Base-by-base conservation (phyloP, 2,888 invertebrate species). In the Nomada goodeniana region DNA sequence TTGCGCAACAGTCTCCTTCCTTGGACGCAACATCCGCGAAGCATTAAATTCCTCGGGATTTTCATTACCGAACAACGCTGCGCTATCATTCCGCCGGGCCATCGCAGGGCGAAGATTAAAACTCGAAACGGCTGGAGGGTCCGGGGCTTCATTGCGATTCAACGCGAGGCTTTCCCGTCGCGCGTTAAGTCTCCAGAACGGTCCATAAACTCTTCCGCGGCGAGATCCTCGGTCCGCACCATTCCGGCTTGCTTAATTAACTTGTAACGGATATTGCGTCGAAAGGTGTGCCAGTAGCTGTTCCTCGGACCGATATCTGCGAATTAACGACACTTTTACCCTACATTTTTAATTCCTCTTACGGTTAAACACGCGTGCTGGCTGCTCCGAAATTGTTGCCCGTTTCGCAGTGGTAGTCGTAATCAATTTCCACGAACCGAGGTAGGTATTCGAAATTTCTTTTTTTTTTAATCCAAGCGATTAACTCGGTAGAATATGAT, bases 121-220 rank as follows among this genome's bases (percentile, higher is more conserved):
- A 67, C 67, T 75, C 29, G 75, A 47, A 44, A 71, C 60, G 65
- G 36, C 18, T 11, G 42, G 29, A 11, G 42, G 7, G 52, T 3
- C n/a, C 65, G 52, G 47, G 59, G 42, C 65, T 53, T 78, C 76
- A 68, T 78, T 78, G 67, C 60, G 60, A 78, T 75, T 75, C 78
- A 78, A 47, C 65, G 65, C 52, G 42, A 29, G 23, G 20, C 52
- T n/a, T 55, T 61, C 57, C 65, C 53, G 42, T 18, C 13, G 50
- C 53, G 60, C 47, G 60, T 61, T 68, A 68, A 74, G 65, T 65
- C 74, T 36, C n/a, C 11, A 53, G 26, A 50, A 78, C 60, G 76
- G 53, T 67, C 53, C 67, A 74, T 75, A 75, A 75, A 78, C 78
- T 55, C 74, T 77, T 74, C 63, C 65, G 13, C 20, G 65, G 60